Conservation (phyloP, 2,888 invertebrate genomes). For the Chymomyza procnemis region DNA sequence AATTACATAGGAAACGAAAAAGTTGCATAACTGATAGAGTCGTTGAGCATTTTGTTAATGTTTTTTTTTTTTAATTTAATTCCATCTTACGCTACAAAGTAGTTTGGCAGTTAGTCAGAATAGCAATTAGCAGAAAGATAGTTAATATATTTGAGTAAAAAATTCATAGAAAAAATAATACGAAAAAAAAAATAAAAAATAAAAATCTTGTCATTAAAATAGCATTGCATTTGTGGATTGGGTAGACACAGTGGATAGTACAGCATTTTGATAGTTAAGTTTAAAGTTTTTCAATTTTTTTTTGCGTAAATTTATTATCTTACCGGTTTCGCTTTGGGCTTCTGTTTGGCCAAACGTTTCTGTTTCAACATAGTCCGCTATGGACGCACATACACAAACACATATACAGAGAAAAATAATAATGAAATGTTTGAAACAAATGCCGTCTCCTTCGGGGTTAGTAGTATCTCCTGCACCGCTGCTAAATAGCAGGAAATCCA, state of each 20-base stretch:
- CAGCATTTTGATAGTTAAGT: background rate
- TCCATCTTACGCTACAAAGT: slow-evolving; percentile 66
- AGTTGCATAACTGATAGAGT: background rate
- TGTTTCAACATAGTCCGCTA: slow-evolving; percentile 78
- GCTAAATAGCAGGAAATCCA: background rate
- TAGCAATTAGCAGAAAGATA: slow-evolving; percentile 37
- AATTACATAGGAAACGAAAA: slow-evolving; percentile 26
- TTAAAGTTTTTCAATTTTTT: background rate
- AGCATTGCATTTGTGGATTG: background rate
- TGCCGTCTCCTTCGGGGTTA: background rate
- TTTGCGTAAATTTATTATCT: slow-evolving; percentile 39
- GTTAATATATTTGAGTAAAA: background rate
- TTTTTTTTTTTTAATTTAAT: background rate
- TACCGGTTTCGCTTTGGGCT: slow-evolving; percentile 78
- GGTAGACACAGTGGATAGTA: background rate
- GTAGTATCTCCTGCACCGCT: background rate
- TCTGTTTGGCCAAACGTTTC: slow-evolving; percentile 77
- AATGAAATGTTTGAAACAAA: slow-evolving; percentile 35
- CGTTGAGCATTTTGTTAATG: background rate
- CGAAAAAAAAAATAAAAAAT: too few species aligned
- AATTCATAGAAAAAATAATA: slow-evolving; percentile 26
- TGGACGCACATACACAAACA: slow-evolving; percentile 62
- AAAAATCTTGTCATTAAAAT: background rate
- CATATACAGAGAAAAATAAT: slow-evolving; percentile 54
- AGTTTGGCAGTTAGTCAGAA: slow-evolving; percentile 75